These are phyloP conservation scores for Vanessa tameamea DNA, from an alignment of 1,140 invertebrate genomes.

Conservation along the genomic window DNA sequence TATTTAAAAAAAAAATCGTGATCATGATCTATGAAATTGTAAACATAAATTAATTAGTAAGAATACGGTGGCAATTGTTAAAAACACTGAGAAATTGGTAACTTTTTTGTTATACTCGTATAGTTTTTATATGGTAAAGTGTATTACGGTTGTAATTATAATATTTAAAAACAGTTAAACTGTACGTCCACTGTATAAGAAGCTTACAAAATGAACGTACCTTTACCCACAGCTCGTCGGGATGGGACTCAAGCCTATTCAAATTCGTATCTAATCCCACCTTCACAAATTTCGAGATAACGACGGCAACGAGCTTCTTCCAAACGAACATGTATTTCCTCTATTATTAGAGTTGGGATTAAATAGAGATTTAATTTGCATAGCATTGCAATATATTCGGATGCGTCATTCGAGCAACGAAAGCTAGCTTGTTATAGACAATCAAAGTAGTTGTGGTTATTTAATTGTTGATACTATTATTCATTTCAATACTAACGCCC, in stretches of 20 bases:
- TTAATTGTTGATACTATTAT: neutral
- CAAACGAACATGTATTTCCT: slow-evolving; percentile 39
- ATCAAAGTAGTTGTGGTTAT: neutral
- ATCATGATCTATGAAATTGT: no score
- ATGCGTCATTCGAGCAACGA: neutral
- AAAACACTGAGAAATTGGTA: no score
- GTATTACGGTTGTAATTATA: neutral
- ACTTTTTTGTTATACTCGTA: no score
- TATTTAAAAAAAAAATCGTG: no score
- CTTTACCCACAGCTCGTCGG: slow-evolving; percentile 21
- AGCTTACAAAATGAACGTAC: slow-evolving; percentile 25
- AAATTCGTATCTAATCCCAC: slow-evolving; percentile 60
- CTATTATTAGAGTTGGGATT: slow-evolving; percentile 30
- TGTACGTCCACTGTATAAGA: neutral
- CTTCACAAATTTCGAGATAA: slow-evolving; percentile 71
- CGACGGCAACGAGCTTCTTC: slow-evolving; percentile 44
- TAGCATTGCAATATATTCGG: slow-evolving; percentile 13
- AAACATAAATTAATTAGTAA: no score
- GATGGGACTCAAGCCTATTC: slow-evolving; percentile 43
- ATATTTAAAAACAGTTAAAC: neutral
- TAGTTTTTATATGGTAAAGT: no score
- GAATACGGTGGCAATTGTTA: no score
- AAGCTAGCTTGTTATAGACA: neutral
- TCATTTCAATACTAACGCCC: no score
- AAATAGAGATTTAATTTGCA: slow-evolving; percentile 49